A percentile compares a stretch with the other conserved stretches of the same genome.
These are phyloP conservation scores for Latrodectus hesperus DNA, from an alignment of 2,888 invertebrate species.

Conservation along the genomic window DNA sequence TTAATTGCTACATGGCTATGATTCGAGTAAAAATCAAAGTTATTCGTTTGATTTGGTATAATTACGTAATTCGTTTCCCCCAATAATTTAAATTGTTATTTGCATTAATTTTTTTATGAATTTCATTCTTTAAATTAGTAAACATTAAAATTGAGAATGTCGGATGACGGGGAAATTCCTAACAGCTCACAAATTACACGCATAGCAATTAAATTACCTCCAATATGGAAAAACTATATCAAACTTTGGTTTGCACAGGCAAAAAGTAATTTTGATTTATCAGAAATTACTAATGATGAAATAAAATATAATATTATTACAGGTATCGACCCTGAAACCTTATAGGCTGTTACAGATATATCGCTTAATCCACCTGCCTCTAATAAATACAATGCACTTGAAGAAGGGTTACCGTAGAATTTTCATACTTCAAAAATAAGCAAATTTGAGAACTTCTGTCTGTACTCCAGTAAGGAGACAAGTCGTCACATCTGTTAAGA, in stretches of 20 bases:
- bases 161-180: too few species aligned
- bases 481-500: neutral
- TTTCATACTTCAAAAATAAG: neutral
- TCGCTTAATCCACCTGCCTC: neutral
- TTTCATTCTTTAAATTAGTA: too few species aligned
- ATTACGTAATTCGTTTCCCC: too few species aligned
- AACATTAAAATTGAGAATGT: too few species aligned
- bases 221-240: too few species aligned
- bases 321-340: neutral
- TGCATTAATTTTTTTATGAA: too few species aligned
- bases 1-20: too few species aligned
- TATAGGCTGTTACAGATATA: neutral
- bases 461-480: neutral
- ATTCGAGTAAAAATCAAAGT: too few species aligned
- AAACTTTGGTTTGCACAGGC: neutral
- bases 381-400: neutral
- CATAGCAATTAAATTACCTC: neutral
- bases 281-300: neutral
- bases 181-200: neutral
- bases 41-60: too few species aligned
- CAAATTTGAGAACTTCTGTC: neutral
- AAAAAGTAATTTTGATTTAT: neutral
- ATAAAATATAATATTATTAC: conserved; percentile 4
- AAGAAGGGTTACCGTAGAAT: neutral
- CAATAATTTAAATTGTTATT: too few species aligned